A percentile compares a stretch with the other conserved stretches of the same genome.
Conservation (phyloP, 2,888 invertebrate species). For the Calliphora vomitoria region DNA sequence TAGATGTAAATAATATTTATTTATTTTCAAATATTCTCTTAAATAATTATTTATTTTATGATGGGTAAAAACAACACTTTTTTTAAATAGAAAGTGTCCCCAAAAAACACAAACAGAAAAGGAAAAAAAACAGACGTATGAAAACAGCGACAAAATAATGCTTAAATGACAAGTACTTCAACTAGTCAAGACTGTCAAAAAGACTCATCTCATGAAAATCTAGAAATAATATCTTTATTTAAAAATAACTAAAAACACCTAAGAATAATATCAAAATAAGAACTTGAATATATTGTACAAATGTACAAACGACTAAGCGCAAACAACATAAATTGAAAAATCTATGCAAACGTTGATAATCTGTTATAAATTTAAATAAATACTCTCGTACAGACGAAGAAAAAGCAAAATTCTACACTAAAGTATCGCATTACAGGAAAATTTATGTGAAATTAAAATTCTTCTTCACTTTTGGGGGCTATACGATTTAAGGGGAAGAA, state of each 20-base stretch:
- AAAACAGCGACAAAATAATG: conserved; percentile 69
- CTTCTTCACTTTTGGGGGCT: conserved; percentile 22
- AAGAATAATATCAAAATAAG: conserved; percentile 24
- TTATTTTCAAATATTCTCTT: conserved; percentile 1
- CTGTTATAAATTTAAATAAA: conserved; percentile 67
- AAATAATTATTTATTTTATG: conserved; percentile 55
- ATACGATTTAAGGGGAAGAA: conserved; percentile 11
- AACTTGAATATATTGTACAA: background rate
- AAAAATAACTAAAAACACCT: conserved; percentile 68
- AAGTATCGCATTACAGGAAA: conserved; percentile 72
- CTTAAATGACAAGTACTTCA: conserved; percentile 74
- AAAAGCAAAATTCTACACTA: conserved; percentile 50
- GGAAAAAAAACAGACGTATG: background rate
- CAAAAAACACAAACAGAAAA: conserved; percentile 33
- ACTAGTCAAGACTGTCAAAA: conserved; percentile 71
- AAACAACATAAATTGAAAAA: background rate
- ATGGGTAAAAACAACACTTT: conserved; percentile 57
- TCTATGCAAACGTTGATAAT: conserved; percentile 35
- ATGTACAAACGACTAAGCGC: background rate
- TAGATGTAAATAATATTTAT: background rate
- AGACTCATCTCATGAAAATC: conserved; percentile 57
- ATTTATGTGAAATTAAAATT: conserved; percentile 35
- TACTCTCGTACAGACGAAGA: background rate
- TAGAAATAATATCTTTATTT: conserved; percentile 67
- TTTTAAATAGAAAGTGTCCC: conserved; percentile 44